Base-by-base conservation (phyloP, 2,797 vertebrate species). In the Sebastolobus alascanus region DNA sequence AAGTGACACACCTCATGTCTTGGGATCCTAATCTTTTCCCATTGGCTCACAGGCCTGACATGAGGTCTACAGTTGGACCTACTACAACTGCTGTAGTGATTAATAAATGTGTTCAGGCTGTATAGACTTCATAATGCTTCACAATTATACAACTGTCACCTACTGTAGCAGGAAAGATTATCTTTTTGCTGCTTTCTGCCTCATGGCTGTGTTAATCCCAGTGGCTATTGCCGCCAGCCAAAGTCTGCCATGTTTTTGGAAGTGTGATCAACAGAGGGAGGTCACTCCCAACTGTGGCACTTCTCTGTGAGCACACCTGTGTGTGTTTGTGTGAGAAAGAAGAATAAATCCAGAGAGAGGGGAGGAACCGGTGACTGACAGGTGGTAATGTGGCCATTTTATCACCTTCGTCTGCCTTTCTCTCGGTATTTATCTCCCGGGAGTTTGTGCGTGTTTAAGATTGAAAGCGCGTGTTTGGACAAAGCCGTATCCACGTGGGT, bases 301-400 rank as follows among this genome's bases (percentile, higher is more conserved):
- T 43, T 40, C 50, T 75, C 22, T n/a, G 73, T 74, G 16, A 52
- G 55, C 35, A n/a, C 27, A 68, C n/a, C 54, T 69, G 37, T 35
- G 20, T 66, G 14, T 38, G 38, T 79, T 38, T 81, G 46, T 68
- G 56, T 59, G 68, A 27, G 16, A 35, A 25, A 50, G 56, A 7
- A 4, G 14, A 33, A 40, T 18, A 54, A 27, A 65, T 59, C 65
- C 20, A 75, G 60, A 79, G 46, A 43, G 38, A 14, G 40, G 5
- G 16, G 22, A 55, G 74, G 54, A 70, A 27, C 31, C 25, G 31
- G 43, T 77, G 71, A 70, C 37, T 74, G 74, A 86, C 83, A 84
- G 75, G 65, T 69, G 83, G 73, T 68, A 66, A 83, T 64, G 66
- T n/a, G 29, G 20, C 73, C 79, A 82, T 87, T 87, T 88, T 83